Percentiles rank a stretch among this genome's conserved stretches.
Evolutionary conservation across 2,113 vertebrate genomes (phyloP).

Genomic region (Marmota monax): DNA sequence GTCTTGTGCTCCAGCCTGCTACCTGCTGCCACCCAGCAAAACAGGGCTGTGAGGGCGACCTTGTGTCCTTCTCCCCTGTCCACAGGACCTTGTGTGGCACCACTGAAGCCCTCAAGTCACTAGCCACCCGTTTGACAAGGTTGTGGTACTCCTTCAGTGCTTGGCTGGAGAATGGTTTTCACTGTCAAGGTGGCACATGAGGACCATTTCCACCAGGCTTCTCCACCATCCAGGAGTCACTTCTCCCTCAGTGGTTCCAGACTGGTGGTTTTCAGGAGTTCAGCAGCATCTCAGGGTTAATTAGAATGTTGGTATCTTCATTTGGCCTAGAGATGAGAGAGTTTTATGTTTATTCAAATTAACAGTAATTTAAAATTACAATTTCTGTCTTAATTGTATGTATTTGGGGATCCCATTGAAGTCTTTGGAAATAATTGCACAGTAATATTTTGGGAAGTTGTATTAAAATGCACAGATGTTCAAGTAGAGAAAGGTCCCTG

Average conservation of each 20-base stretch:
- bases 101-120: accelerated
- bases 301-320: not conserved
- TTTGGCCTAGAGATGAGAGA: not conserved
- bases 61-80: not conserved
- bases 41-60: accelerated
- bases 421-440: constrained; percentile 60
- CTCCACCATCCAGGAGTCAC: accelerated
- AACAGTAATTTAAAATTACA: constrained; percentile 67
- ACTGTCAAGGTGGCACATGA: not conserved
- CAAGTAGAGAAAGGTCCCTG: not conserved
- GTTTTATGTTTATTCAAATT: constrained; percentile 55
- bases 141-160: accelerated
- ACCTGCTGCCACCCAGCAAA: accelerated
- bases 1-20: not conserved
- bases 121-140: accelerated
- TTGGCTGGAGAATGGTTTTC: not conserved
- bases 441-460: constrained; percentile 56
- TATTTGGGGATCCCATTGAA: constrained; percentile 63
- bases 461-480: constrained; percentile 48
- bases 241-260: not conserved
- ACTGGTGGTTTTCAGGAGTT: not conserved
- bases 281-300: not conserved
- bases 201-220: accelerated
- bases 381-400: constrained; percentile 57
- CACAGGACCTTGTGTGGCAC: not conserved